Evolutionary conservation across 2,888 invertebrate species (phyloP), one percentile per base, ranked within the genome.

Genomic region (Pristionchus arcanus): DNA sequence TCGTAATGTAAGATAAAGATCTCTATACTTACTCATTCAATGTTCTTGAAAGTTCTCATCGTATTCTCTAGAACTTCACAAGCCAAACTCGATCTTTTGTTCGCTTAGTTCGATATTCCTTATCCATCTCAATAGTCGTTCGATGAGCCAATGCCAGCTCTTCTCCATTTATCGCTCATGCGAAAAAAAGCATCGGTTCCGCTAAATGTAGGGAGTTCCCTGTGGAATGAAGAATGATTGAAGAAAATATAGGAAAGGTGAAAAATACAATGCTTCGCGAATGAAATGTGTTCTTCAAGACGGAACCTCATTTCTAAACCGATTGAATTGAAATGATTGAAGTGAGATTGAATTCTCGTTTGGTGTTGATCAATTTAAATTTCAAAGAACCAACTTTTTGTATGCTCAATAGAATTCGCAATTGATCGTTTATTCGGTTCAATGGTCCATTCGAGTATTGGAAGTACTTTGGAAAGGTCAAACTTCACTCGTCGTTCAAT

Each of bases 1-100:
- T 81, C 81, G 42, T 49, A 28, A 28, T 85, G 59, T 85, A 59
- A 21, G 59, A 85, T 85, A 59, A 85, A 85, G 59, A 85, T 85
- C 81, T 81, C 81, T 28, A 4, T 28, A 21, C 28, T 81, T 28
- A 34, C 28, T 42, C n/a, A 28, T 81, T 5, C 74, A 21, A 21
- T 25, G 21, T 37, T 16, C 34, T 85, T 63, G 34, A 59, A 63
- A 85, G 59, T 85, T 85, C 85, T 49, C 71, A 77, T 77, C 25
- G 15, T 31, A 16, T 42, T 53, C 81, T 28, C 11, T 49, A n/a
- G 37, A 42, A 34, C 74, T 71, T 9, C 42, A 15, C 42, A 81
- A 81, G n/a, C 53, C 28, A 49, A 81, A 81, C 81, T 81, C 81
- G 81, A 81, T 81, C 81, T 81, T 81, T 42, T 28, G 81, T 28